Evolutionary conservation across 1,140 invertebrate genomes (phyloP), one percentile per base, ranked within the genome.

Genomic region (Neodiprion pinetum): DNA sequence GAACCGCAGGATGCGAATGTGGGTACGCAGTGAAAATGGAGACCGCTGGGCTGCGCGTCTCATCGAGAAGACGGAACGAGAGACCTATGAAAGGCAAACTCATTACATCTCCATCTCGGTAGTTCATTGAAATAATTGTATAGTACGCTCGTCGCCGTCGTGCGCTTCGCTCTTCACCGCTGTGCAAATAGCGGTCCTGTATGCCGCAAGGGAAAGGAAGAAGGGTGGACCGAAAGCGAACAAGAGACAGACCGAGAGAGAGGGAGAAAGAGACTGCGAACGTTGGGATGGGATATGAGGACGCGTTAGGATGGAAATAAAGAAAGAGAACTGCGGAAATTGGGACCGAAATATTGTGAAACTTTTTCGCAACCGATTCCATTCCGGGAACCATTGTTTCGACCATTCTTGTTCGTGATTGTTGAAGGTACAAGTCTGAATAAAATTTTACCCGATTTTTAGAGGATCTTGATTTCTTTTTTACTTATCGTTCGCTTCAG

Each of bases 71-170:
- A 40, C 1, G 28, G 28, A 40, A 40, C 28, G 23, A 49, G 71
- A 76, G 72, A 70, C 68, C 70, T 74, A 74, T 81, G 76, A 84
- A 82, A 80, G 76, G 77, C 78, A 75, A 78, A 82, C 78, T 86
- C 85, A 81, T 87, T 86, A 86, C 84, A 87, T 83, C 83, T 78
- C 78, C 80, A 84, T 75, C 80, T 80, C 65, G 73, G 49, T 73
- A 50, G 75, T 75, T 81, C 81, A 83, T 85, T 85, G 80, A 83
- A 85, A 83, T 81, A 80, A 81, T 82, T 85, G 81, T 83, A 83
- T 82, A 79, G 75, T 14, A 61, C n/a, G 1, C 28, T 61, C 53
- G 53, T 61, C 71, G 75, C 48, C 67, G 76, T 75, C 76, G 50
- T 70, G 47, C 67, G 69, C 72, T 53, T 72, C 76, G 76, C 77